phyloP scores from a whole-genome alignment of 2,888 invertebrate species.

The Muscina levida region DNA sequence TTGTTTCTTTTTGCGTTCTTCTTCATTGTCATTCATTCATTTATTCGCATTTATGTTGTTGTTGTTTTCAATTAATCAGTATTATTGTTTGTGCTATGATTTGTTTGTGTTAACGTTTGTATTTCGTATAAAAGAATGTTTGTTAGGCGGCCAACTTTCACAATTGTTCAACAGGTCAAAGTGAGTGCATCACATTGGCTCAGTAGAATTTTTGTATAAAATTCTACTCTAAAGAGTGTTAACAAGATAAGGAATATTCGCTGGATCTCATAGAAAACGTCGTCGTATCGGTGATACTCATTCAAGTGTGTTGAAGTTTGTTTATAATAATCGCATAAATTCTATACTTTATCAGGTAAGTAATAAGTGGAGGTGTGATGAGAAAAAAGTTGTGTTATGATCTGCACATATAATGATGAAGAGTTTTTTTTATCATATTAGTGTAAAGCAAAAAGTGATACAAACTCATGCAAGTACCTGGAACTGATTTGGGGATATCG shows the following conservation, averaged over 20 bases:
- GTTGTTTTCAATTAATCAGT: background rate
- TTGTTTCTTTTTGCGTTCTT: too few species aligned
- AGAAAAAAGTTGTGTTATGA: too few species aligned
- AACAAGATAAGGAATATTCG: constrained; percentile 3
- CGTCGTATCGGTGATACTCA: constrained; percentile 32
- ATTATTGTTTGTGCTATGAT: constrained; percentile 44
- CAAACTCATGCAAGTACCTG: too few species aligned
- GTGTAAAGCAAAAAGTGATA: too few species aligned
- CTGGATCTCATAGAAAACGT: background rate
- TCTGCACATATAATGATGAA: too few species aligned
- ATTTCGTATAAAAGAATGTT: constrained; percentile 60
- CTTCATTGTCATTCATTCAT: background rate
- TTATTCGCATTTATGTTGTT: background rate
- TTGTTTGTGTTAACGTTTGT: constrained; percentile 24
- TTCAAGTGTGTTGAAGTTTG: background rate
- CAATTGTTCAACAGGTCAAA: constrained; percentile 53
- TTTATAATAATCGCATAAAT: background rate
- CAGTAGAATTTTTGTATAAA: constrained; percentile 10
- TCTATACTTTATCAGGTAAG: too few species aligned
- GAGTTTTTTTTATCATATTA: too few species aligned
- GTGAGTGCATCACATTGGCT: constrained; percentile 42
- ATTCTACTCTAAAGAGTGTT: background rate
- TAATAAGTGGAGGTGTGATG: too few species aligned
- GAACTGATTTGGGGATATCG: too few species aligned
- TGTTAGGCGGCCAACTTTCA: constrained; percentile 45